Percentiles rank a stretch among this genome's conserved stretches.
Evolutionary conservation across 2,113 vertebrate genomes (phyloP).

Genomic region (Psittacula cyanocephala): DNA sequence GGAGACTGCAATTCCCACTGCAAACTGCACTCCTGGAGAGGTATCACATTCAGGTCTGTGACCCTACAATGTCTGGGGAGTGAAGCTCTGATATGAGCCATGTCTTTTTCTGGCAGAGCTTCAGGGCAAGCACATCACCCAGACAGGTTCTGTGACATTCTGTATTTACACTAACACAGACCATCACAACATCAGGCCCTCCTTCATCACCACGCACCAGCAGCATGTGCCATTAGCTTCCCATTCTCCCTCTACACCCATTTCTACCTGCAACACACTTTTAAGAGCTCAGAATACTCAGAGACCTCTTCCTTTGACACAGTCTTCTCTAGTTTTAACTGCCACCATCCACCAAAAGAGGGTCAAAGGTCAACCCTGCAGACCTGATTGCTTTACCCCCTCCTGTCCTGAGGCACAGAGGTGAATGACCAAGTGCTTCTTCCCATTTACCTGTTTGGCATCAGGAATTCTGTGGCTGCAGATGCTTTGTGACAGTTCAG

Average conservation of each 20-base stretch:
- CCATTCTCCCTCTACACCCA: not conserved
- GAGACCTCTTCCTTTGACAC: not conserved
- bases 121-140: not conserved
- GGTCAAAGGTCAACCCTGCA: not conserved
- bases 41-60: not conserved
- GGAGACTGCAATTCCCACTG: not conserved
- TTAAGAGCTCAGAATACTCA: not conserved
- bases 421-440: not conserved
- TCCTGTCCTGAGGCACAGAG: not conserved
- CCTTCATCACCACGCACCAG: not conserved
- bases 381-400: not conserved
- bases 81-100: not conserved
- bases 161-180: not conserved
- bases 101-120: not conserved
- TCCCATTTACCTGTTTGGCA: not conserved
- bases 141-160: constrained; percentile 25
- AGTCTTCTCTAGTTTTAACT: not conserved
- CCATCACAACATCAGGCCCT: not conserved
- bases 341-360: not conserved
- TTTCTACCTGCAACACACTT: not conserved
- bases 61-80: not conserved
- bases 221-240: not conserved
- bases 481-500: not conserved
- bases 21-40: not conserved
- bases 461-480: fast-evolving